Base-by-base conservation (phyloP, 2,888 invertebrate genomes). In the Melieria crassipennis region DNA sequence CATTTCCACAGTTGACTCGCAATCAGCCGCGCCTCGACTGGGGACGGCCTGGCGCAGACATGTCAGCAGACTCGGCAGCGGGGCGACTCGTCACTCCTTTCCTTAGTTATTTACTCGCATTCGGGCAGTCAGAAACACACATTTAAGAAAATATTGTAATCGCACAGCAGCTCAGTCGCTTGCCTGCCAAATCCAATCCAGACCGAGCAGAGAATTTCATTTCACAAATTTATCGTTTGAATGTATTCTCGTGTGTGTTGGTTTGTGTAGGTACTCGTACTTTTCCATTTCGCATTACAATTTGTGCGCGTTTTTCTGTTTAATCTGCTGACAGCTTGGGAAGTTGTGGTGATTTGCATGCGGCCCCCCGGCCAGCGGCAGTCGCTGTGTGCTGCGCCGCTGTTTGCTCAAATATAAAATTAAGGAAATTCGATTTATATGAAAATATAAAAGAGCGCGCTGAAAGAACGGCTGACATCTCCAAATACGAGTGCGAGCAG, bases 371-470 rank as follows among this genome's bases (percentile, higher is more conserved):
- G 30, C 30, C 30, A 30, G 30, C 3, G 30, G 30, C 30, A 30
- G 30, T 30, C 30, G 55, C 58, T 70, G 55, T 45, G 56, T 16
- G 63, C 65, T 66, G 65, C 65, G 52, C 60, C 67, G 60, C 73
- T 71, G 76, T 75, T 73, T 73, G 73, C 75, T 70, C 71, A 75
- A 78, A 80, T 78, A 79, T 75, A 74, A 79, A 79, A 79, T 79
- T 78, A 79, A 80, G 78, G 76, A 79, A 80, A 80, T 79, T 80
- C 79, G 80, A 79, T 79, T 80, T 79, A 78, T 78, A 78, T 79
- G 78, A 75, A 80, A 78, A 79, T 78, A 60, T 50, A 58, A 57
- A 50, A 57, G 43, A 45, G 42, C 42, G 48, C 10, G 10, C n/a
- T 45, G 52, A 57, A 16, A 70, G 65, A 65, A 65, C 65, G 60